Base-by-base conservation (phyloP, 1,140 invertebrate species). In the Hormaphis cornu region DNA sequence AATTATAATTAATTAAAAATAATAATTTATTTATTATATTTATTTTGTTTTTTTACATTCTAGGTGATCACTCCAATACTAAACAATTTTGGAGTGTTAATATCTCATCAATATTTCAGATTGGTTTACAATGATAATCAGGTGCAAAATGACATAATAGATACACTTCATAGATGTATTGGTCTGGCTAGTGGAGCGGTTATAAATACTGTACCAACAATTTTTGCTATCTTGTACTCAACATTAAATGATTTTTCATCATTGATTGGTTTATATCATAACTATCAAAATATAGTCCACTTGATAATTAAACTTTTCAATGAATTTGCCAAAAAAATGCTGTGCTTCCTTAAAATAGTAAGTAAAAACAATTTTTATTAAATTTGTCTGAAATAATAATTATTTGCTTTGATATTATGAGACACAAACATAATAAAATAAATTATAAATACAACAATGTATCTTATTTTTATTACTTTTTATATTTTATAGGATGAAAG, bases 211-310 rank as follows among this genome's bases (percentile, higher is more conserved):
- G 81, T 84, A 40, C 77, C 84, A 61, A 77, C 82, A 18, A 77
- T 90, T 8, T 89, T 87, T 76, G 78, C 82, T 70, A 84, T 87
- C 75, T 76, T 89, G 2, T 80, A 81, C 42, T 84, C 84, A 0
- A 78, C 89, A 18, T 74, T 91, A 61, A 79, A 81, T 16, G 85
- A 89, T 75, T 78, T 87, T 72, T 83, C 87, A 2, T 81, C 82
- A 33, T 79, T 92, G 26, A 75, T 92, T 24, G 85, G 82, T 63
- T 74, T 88, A 3, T 93, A 90, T 76, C 88, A 89, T 78, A 91
- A 91, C 79, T 92, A 90, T 79, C 86, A 87, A 54, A 83, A 87
- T 69, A 83, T 94, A 63, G 87, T 93, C 20, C 83, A 90, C 74
- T 80, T 90, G 14, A 84, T 90, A 63, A 78, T 94, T 53, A 87